Conservation (phyloP, 2,888 invertebrate species). For the Metallyticus violacea region DNA sequence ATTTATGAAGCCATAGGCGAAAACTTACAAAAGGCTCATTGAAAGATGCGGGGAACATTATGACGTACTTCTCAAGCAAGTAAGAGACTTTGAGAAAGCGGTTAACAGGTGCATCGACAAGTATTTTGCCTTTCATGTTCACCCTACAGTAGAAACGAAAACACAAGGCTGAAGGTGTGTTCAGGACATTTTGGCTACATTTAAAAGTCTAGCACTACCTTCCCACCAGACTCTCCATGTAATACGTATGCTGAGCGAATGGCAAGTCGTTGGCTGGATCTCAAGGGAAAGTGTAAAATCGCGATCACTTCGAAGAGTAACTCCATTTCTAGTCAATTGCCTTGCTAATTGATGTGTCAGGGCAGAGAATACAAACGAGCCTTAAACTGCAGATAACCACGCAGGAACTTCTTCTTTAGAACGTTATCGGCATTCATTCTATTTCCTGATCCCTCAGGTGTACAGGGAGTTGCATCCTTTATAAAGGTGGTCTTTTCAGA, state of each 20-base stretch:
- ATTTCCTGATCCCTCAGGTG: background rate
- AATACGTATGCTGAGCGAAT: background rate
- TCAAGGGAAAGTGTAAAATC: background rate
- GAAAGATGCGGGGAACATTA: no score
- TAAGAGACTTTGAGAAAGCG: no score
- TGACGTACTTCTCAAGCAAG: no score
- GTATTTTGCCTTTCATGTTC: background rate
- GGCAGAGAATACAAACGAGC: background rate
- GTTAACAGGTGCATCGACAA: no score
- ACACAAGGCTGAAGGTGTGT: background rate
- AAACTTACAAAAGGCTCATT: no score
- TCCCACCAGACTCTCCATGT: background rate
- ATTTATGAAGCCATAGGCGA: no score
- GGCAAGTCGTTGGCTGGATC: background rate
- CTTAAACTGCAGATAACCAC: background rate
- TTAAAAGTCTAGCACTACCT: background rate
- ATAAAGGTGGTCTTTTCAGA: no score
- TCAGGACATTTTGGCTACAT: background rate
- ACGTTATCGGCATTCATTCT: background rate
- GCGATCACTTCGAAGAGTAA: background rate
- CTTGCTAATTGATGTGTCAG: background rate
- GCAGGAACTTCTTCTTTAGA: background rate
- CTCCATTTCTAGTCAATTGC: background rate
- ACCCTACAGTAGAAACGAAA: background rate
- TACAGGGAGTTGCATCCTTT: background rate